Conservation (phyloP, 2,113 vertebrate genomes). For the Oryzias melastigma region DNA sequence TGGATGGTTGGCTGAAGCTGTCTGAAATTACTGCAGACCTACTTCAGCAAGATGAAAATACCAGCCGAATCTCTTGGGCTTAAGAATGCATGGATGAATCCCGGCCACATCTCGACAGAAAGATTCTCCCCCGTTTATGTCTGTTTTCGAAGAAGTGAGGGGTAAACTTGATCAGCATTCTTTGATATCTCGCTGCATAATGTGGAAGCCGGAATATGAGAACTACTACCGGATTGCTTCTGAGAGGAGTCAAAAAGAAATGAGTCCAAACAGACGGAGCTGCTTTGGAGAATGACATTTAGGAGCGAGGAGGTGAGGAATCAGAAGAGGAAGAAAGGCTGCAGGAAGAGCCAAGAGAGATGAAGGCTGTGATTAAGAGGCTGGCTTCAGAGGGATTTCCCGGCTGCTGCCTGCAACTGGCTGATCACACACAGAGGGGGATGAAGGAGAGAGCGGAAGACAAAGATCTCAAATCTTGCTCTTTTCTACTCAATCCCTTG, state of each 20-base stretch:
- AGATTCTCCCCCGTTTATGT: conserved; percentile 15
- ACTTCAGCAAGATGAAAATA: conserved; percentile 57
- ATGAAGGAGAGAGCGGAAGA: conserved; percentile 59
- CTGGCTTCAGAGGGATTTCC: conserved; percentile 61
- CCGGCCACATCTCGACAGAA: conserved; percentile 8
- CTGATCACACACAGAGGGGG: conserved; percentile 55
- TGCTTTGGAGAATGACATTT: conserved; percentile 24
- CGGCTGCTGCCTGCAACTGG: conserved; percentile 46
- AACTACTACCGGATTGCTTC: conserved; percentile 25
- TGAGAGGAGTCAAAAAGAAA: conserved; percentile 38
- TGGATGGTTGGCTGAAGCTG: conserved; percentile 53
- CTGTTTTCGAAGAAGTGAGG: conserved; percentile 4
- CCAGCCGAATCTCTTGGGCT: conserved; percentile 45
- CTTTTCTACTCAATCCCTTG: conserved; percentile 55
- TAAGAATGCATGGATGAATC: conserved; percentile 35
- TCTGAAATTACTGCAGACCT: conserved; percentile 52
- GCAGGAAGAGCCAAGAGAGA: conserved; percentile 51
- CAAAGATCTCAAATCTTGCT: conserved; percentile 63
- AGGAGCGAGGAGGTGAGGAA: conserved; percentile 25
- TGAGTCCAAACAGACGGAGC: conserved; percentile 12
- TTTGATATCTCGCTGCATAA: conserved; percentile 15
- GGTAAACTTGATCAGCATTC: conserved; percentile 14
- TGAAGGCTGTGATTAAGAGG: conserved; percentile 66
- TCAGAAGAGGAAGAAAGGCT: conserved; percentile 23
- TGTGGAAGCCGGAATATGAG: conserved; percentile 23